phyloP scores from a whole-genome alignment of 2,113 vertebrate genomes.

The Psettodes erumei region DNA sequence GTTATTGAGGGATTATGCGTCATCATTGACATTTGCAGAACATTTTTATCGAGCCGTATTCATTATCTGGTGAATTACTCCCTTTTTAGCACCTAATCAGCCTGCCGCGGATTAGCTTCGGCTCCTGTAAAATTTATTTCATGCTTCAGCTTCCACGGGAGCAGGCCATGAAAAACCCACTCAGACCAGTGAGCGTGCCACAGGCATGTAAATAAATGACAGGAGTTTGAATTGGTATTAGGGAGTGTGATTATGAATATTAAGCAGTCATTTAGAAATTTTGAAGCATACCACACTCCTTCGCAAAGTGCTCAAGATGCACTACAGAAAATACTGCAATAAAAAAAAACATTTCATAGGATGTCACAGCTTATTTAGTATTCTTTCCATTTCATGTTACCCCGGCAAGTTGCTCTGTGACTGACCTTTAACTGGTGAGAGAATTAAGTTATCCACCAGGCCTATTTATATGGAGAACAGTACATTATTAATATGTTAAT shows the following conservation, averaged over 20 bases:
- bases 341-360: not conserved
- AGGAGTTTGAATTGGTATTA: slow-evolving; percentile 12
- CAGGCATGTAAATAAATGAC: slow-evolving; percentile 62
- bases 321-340: not conserved
- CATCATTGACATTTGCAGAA: slow-evolving; percentile 79
- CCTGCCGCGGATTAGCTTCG: slow-evolving; percentile 67
- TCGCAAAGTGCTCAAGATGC: not conserved
- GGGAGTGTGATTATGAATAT: slow-evolving; percentile 15
- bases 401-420: slow-evolving; percentile 55
- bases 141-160: slow-evolving; percentile 67
- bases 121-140: slow-evolving; percentile 78
- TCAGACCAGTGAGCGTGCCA: slow-evolving; percentile 53
- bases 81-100: slow-evolving; percentile 81
- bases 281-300: not conserved
- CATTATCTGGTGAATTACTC: slow-evolving; percentile 81
- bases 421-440: slow-evolving; percentile 75
- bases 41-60: slow-evolving; percentile 73
- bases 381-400: slow-evolving; percentile 52
- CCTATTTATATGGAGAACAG: slow-evolving; percentile 73
- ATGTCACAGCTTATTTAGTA: slow-evolving; percentile 36
- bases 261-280: slow-evolving; percentile 27
- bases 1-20: slow-evolving; percentile 72
- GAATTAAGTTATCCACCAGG: slow-evolving; percentile 63
- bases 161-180: slow-evolving; percentile 54
- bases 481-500: slow-evolving; percentile 79